Evolutionary conservation across 2,888 invertebrate species (phyloP).

Genomic region (Lamellibrachia satsuma): DNA sequence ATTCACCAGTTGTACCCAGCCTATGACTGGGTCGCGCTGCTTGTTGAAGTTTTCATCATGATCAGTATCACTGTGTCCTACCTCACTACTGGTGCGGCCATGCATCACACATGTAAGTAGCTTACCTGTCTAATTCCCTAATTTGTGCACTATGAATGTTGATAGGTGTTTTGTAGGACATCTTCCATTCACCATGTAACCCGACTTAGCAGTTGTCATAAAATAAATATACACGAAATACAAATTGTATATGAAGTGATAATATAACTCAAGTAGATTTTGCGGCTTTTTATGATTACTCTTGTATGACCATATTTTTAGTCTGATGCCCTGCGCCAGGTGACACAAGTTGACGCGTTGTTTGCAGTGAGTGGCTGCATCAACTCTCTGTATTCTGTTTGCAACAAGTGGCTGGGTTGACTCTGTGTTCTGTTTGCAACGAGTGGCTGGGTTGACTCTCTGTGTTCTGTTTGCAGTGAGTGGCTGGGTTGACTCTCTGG

Average conservation of each 20-base stretch:
- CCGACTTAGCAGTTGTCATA: no score
- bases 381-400: slow-evolving; percentile 42
- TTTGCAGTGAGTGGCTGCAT: slow-evolving; percentile 51
- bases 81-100: slow-evolving; percentile 60
- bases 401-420: slow-evolving; percentile 46
- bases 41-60: slow-evolving; percentile 61
- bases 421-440: slow-evolving; percentile 38
- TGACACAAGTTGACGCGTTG: neutral
- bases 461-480: slow-evolving; percentile 34
- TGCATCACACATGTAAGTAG: slow-evolving; percentile 61
- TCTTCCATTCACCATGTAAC: no score
- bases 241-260: no score
- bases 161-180: neutral
- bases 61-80: slow-evolving; percentile 64
- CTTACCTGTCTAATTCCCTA: neutral
- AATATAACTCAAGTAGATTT: no score
- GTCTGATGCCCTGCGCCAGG: no score
- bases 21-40: slow-evolving; percentile 58
- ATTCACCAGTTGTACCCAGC: slow-evolving; percentile 53
- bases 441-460: slow-evolving; percentile 49
- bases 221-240: no score
- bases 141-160: neutral
- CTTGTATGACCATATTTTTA: no score
- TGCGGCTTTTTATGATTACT: no score
- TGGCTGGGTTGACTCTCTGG: slow-evolving; percentile 50